A percentile compares a stretch with the other conserved stretches of the same genome.
Conservation (phyloP, 2,888 invertebrate genomes). For the Drosophila recens region DNA sequence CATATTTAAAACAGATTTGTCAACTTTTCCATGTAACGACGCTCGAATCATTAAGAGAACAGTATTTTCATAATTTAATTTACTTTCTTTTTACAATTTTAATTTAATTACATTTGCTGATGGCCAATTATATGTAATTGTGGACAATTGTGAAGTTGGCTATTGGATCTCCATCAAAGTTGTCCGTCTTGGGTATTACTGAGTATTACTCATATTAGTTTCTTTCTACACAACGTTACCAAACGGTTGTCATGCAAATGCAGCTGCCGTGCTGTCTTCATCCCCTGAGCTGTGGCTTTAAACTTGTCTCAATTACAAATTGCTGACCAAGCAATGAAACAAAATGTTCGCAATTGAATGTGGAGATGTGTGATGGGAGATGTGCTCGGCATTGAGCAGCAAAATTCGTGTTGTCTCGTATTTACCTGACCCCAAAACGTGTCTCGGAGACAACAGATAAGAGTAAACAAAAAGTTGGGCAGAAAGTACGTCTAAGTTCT, state of each 20-base stretch:
- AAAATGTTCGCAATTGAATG: slow-evolving; percentile 43
- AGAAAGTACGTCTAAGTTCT: not conserved
- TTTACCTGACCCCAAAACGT: slow-evolving; percentile 48
- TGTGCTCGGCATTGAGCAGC: slow-evolving; percentile 20
- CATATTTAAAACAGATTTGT: not conserved
- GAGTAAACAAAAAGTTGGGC: slow-evolving; percentile 23
- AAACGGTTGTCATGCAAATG: slow-evolving; percentile 45
- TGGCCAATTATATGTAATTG: not conserved
- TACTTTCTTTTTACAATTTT: not conserved
- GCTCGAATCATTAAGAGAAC: too few relatives aligned
- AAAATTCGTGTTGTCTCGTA: slow-evolving; percentile 22
- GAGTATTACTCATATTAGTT: not conserved
- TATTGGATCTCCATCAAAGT: not conserved
- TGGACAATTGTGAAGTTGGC: not conserved
- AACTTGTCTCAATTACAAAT: slow-evolving; percentile 52
- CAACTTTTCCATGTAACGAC: not conserved
- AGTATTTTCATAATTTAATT: not conserved
- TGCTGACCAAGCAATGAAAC: slow-evolving; percentile 58
- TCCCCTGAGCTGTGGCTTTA: slow-evolving; percentile 11
- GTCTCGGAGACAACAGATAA: slow-evolving; percentile 37
- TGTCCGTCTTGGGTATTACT: not conserved
- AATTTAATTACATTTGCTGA: not conserved
- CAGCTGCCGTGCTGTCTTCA: slow-evolving; percentile 30
- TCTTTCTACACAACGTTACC: not conserved
- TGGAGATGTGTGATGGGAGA: slow-evolving; percentile 14